Evolutionary conservation across 2,888 invertebrate species (phyloP), one percentile per base, ranked within the genome.

Genomic region (Morpho helenor): DNA sequence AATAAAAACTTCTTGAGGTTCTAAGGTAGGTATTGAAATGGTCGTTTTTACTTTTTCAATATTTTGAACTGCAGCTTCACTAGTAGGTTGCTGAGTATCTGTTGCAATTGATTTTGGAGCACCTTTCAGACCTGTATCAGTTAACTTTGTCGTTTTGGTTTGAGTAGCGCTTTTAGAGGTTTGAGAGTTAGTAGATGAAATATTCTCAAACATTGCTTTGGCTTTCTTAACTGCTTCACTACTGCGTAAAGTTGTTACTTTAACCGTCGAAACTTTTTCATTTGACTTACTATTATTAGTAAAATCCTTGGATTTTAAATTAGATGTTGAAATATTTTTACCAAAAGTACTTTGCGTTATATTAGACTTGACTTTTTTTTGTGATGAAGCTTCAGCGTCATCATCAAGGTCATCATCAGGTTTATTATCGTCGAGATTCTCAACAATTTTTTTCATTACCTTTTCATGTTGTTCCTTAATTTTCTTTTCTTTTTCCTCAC

Each of bases 191-290:
- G 82, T 80, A 10, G 88, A 84, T 41, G 92, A 91, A 63, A 93
- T 93, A 63, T 92, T 94, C 82, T 95, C 95, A 79, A 95, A 95
- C 44, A 95, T 75, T 46, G 93, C 93, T 77, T 94, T 95, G 0
- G 95, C 95, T 78, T 93, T 93, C 52, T 93, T 92, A 0, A 95
- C 93, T n/a, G 93, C 93, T 67, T 94, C 94, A 49, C 92, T 93
- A 66, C 92, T 93, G 51, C 92, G 88, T 39, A 93, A 70, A 22
- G 84, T 80, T 7, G 89, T 87, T 61, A 86, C 80, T 71, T 88
- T 90, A 7, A 79, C 73, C 22, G 74, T 63, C n/a, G 81, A 72
- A 1, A 69, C 64, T 66, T 73, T 80, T 46, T 84, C 83, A 2
- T 68, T 59, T 9, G 71, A 66, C 63, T 82, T 84, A 1, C 2